Evolutionary conservation across 2,797 vertebrate species (phyloP).

Genomic region (Phoxinus dragarum): DNA sequence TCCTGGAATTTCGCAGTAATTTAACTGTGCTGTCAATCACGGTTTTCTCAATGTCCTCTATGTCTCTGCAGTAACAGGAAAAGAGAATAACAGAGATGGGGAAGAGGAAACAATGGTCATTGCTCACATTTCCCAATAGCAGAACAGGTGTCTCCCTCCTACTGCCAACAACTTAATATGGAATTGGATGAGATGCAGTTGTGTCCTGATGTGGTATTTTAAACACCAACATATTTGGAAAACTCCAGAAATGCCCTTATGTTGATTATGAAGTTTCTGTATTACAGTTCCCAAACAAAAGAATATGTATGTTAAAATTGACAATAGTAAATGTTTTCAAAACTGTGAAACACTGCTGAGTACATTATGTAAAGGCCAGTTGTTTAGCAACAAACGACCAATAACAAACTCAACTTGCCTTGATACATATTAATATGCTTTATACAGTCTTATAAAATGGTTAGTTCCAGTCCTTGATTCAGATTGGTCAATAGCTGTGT

Average conservation of each 20-base stretch:
- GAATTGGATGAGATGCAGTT: constrained; percentile 21
- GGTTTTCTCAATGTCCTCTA: constrained; percentile 67
- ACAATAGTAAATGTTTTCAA: not conserved
- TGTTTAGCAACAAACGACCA: not conserved
- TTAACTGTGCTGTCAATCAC: constrained; percentile 80
- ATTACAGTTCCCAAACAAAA: not conserved
- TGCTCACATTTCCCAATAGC: constrained; percentile 46
- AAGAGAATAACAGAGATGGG: constrained; percentile 63
- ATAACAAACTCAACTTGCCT: not conserved
- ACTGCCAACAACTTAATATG: constrained; percentile 40
- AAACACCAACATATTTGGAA: constrained; percentile 13
- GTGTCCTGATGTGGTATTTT: constrained; percentile 1
- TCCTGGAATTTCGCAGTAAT: constrained; percentile 72
- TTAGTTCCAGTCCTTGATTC: too few relatives aligned
- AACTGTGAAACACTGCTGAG: not conserved
- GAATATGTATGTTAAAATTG: not conserved
- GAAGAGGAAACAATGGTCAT: constrained; percentile 58
- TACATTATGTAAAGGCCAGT: not conserved
- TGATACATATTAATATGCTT: not conserved
- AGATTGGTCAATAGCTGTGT: too few relatives aligned
- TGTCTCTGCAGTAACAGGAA: constrained; percentile 67
- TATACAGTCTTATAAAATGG: not conserved
- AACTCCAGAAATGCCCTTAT: not conserved
- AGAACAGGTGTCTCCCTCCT: constrained; percentile 64
- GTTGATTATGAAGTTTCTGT: constrained; percentile 3